Base-by-base conservation (phyloP, 2,888 invertebrate species). In the Myopa testacea region DNA sequence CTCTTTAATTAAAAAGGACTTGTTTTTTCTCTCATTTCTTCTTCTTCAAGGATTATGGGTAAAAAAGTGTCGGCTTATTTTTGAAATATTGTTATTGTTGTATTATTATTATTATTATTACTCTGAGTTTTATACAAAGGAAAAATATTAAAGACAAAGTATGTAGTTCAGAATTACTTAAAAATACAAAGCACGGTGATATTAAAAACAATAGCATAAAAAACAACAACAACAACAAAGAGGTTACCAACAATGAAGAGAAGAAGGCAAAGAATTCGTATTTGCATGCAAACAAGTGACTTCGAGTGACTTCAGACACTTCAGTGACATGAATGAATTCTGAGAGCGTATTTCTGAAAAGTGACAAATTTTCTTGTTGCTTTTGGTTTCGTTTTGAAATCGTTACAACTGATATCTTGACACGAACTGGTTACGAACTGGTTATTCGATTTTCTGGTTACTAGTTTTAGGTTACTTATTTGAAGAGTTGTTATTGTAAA, bases 1-100 rank as follows among this genome's bases (percentile, higher is more conserved):
- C 73, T 73, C 58, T 73, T 73, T 73, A 73, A 73, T 73, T 73
- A 62, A 73, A 73, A 73, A 73, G 40, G 62, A 40, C 26, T 52
- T 26, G 52, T 52, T 70, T 70, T 52, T 69, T 37, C n/a, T 26
- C 10, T 16, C 14, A 0, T 16, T 16, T 55, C n/a, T 10, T 55
- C n/a, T 16, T 5, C 55, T 50, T 10, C 62, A 38, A 45, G 73
- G 73, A 73, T 73, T 73, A 73, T 62, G 14, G 45, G 38, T 73
- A 19, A 45, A 16, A 45, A 40, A 34, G 73, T 73, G 73, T 73
- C 73, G 62, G 73, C 73, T 73, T 73, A 73, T 14, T 38, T 65
- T 26, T 73, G 73, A 73, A 62, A 45, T 73, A 73, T 73, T 73
- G 45, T 72, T 60, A 37, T 70, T 58, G 58, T 58, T 58, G 26